Percentiles rank a stretch among this genome's conserved stretches.
Conservation (phyloP, 2,797 vertebrate species). For the Oreortyx pictus region DNA sequence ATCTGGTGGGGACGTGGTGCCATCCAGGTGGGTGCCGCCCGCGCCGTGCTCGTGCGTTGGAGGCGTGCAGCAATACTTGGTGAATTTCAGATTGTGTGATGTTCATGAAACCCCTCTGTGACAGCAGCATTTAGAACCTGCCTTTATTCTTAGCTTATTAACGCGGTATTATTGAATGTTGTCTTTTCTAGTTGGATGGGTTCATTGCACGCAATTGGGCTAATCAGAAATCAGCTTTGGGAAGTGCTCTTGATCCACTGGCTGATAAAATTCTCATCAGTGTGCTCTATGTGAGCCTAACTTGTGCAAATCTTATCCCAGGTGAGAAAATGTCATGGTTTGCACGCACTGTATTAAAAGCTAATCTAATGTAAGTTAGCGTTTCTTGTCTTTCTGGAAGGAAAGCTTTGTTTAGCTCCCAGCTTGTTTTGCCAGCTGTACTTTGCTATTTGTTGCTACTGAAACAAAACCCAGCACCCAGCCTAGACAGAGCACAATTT, state of each 20-base stretch:
- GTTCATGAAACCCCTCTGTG: not conserved
- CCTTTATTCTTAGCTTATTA: not conserved
- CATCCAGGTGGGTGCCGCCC: not conserved
- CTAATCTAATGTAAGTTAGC: fast-evolving
- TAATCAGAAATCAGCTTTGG: constrained; percentile 94
- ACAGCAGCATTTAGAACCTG: fast-evolving
- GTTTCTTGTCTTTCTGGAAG: not conserved
- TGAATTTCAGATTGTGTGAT: not conserved
- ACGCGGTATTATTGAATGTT: not conserved
- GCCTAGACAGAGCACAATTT: fast-evolving
- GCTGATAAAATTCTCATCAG: constrained; percentile 99
- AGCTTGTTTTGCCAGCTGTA: not conserved
- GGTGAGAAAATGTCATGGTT: constrained; percentile 77
- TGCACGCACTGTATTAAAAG: not conserved
- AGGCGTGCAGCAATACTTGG: fast-evolving
- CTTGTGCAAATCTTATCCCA: constrained; percentile 95
- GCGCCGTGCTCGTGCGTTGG: not conserved
- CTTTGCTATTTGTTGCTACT: not conserved
- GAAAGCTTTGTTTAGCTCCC: not conserved
- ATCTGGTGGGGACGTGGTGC: fast-evolving
- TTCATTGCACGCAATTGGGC: constrained; percentile 97
- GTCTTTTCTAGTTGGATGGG: constrained; percentile 89
- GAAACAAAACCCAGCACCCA: not conserved
- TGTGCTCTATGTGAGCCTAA: constrained; percentile 93
- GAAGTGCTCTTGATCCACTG: constrained; percentile 96